Conservation (phyloP, 2,797 vertebrate species). For the Sorex maritimensis region DNA sequence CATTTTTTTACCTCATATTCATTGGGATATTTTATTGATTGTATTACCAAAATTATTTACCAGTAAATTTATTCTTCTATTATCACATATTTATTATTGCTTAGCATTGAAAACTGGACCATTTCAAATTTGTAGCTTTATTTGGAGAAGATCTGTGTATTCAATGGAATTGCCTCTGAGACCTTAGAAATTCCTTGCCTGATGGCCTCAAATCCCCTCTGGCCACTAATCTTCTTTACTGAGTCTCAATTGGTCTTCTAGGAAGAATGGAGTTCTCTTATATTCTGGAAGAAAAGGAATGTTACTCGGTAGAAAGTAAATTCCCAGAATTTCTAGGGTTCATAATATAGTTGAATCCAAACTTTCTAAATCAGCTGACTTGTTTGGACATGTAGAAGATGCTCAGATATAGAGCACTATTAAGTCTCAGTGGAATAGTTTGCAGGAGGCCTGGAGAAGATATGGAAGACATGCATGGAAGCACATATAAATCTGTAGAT, state of each 20-base stretch:
- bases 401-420: neutral
- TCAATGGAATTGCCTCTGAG: neutral
- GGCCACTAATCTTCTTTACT: neutral
- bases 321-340: conserved; percentile 1
- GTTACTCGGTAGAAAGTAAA: conserved; percentile 8
- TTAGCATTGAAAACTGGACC: conserved; percentile 33
- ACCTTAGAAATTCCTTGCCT: neutral
- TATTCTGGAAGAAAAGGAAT: neutral
- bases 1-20: neutral
- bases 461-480: neutral
- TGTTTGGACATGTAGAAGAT: neutral
- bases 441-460: conserved; percentile 13
- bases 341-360: conserved; percentile 36
- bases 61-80: neutral
- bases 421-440: conserved; percentile 11
- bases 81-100: neutral
- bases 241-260: neutral
- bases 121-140: neutral
- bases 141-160: neutral
- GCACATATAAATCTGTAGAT: neutral
- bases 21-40: neutral
- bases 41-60: neutral
- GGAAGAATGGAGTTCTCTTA: conserved; percentile 23
- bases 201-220: conserved; percentile 6
- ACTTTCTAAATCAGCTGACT: conserved; percentile 10